Percentiles rank a stretch among this genome's conserved stretches.
Conservation (phyloP, 2,113 vertebrate genomes). For the Oncorhynchus clarkii region DNA sequence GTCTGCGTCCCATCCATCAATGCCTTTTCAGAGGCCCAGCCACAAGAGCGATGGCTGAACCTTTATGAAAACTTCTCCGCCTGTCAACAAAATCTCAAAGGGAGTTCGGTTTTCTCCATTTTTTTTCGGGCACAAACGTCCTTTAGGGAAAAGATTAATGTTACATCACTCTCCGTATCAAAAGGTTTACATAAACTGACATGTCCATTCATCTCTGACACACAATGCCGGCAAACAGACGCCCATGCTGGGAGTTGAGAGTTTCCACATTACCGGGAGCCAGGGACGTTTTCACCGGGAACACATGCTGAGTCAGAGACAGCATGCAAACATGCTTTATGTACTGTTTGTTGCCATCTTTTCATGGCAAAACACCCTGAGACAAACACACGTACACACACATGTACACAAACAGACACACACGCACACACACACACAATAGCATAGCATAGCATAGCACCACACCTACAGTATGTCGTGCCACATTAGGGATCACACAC, state of each 20-base stretch:
- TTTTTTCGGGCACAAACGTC: slow-evolving; percentile 14
- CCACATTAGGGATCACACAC: slow-evolving; percentile 82
- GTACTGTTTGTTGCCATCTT: too few species aligned
- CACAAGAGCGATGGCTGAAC: slow-evolving; percentile 52
- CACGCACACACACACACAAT: too few species aligned
- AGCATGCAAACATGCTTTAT: background rate
- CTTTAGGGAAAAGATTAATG: slow-evolving; percentile 46
- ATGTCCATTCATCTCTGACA: slow-evolving; percentile 33
- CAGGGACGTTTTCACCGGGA: too few species aligned
- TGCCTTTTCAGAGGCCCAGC: slow-evolving; percentile 33
- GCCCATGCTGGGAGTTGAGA: slow-evolving; percentile 16
- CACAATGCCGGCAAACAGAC: slow-evolving; percentile 13
- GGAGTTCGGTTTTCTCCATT: slow-evolving; percentile 25
- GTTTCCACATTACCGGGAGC: slow-evolving; percentile 22
- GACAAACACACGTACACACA: too few species aligned
- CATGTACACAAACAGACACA: too few species aligned
- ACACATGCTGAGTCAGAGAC: background rate
- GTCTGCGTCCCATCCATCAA: slow-evolving; percentile 56
- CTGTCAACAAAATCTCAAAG: slow-evolving; percentile 60
- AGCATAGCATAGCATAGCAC: too few species aligned
- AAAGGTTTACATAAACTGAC: slow-evolving; percentile 32
- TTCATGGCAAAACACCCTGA: too few species aligned
- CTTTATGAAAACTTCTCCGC: slow-evolving; percentile 58
- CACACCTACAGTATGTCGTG: slow-evolving; percentile 23
- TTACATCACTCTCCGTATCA: slow-evolving; percentile 9